A percentile compares a stretch with the other conserved stretches of the same genome.
These are phyloP conservation scores for Amphipoea lucens DNA, from an alignment of 2,888 invertebrate species.

Conservation along the genomic window DNA sequence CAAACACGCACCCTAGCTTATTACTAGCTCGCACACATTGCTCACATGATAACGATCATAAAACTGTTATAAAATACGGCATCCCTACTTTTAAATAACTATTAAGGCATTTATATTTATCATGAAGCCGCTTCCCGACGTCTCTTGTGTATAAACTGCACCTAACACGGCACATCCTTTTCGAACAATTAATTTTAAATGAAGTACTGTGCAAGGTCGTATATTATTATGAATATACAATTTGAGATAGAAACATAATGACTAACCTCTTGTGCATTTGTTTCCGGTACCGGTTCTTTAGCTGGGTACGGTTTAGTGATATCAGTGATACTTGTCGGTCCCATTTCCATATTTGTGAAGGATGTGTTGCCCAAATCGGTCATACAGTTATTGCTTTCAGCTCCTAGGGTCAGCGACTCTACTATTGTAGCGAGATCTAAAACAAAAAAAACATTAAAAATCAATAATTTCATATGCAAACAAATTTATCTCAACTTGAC, in stretches of 20 bases:
- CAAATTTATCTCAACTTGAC: background rate
- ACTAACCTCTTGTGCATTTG: constrained; percentile 83
- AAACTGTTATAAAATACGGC: background rate
- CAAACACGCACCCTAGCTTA: background rate
- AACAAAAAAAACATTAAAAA: constrained; percentile 39
- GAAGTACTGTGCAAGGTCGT: background rate
- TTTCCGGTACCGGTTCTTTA: constrained; percentile 85
- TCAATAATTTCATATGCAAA: background rate
- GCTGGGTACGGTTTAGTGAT: constrained; percentile 89
- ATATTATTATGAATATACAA: background rate
- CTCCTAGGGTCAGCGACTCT: constrained; percentile 94
- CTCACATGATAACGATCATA: background rate
- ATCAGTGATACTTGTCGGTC: constrained; percentile 88
- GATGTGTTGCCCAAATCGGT: constrained; percentile 85
- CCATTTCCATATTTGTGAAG: constrained; percentile 90
- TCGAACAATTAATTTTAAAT: background rate
- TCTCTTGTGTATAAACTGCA: background rate
- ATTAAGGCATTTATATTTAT: constrained; percentile 2
- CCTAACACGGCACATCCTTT: background rate
- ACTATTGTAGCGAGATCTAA: constrained; percentile 96
- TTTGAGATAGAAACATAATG: constrained; percentile 1
- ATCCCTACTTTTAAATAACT: background rate
- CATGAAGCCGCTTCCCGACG: background rate
- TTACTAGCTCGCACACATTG: background rate
- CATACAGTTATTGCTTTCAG: constrained; percentile 91